A percentile compares a stretch with the other conserved stretches of the same genome.
These are phyloP conservation scores for Girardinus metallicus DNA, from an alignment of 2,797 vertebrate genomes.

Conservation along the genomic window DNA sequence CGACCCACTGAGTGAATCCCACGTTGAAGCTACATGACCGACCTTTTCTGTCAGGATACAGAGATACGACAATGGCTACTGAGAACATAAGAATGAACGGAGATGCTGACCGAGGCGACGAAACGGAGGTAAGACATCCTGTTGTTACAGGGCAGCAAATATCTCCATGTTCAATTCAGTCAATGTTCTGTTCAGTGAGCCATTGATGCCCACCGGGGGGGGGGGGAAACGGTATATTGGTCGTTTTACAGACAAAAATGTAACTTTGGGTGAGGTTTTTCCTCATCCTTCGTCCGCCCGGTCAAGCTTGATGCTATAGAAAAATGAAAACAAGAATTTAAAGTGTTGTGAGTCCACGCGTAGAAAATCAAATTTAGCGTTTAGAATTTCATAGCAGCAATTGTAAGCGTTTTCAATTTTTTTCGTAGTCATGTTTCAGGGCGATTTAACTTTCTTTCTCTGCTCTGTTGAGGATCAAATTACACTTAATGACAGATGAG, in stretches of 20 bases:
- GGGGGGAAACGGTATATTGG: background rate
- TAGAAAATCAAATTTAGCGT: background rate
- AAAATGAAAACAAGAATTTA: background rate
- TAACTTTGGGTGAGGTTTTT: background rate
- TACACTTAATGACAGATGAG: constrained; percentile 30
- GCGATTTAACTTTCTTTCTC: background rate
- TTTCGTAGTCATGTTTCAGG: background rate
- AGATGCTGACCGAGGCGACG: constrained; percentile 47
- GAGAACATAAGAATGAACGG: constrained; percentile 77
- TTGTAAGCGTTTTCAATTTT: background rate
- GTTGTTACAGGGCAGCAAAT: background rate
- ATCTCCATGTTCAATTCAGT: background rate
- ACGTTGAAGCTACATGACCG: background rate
- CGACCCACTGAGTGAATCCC: background rate
- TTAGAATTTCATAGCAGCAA: background rate
- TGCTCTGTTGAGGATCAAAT: constrained; percentile 18
- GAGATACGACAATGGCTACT: constrained; percentile 55
- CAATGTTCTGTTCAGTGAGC: background rate
- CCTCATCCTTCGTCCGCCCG: background rate
- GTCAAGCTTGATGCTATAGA: background rate
- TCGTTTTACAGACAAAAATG: background rate
- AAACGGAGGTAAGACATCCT: constrained; percentile 61
- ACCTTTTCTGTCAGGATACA: background rate
- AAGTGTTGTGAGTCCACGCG: background rate
- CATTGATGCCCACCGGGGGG: background rate